phyloP scores from a whole-genome alignment of 2,113 vertebrate species.

The Strigops habroptila region DNA sequence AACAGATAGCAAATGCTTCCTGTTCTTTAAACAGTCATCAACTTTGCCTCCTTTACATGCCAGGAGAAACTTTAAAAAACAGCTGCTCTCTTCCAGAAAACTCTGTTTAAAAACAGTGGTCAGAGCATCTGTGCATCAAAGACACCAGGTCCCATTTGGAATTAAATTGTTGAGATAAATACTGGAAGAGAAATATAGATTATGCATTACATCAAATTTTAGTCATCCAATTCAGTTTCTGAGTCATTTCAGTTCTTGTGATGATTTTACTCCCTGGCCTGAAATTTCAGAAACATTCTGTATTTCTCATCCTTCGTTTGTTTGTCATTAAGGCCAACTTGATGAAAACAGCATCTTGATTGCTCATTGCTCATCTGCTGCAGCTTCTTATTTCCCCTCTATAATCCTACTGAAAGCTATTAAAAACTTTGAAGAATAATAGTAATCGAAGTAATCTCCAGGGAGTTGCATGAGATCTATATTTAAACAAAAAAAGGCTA shows the following conservation, averaged over 20 bases:
- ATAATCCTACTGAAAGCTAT: background rate
- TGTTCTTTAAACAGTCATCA: background rate
- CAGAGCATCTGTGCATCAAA: background rate
- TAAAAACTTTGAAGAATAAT: background rate
- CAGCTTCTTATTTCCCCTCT: background rate
- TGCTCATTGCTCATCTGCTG: background rate
- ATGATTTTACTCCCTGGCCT: background rate
- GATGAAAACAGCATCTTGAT: background rate
- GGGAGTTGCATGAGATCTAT: background rate
- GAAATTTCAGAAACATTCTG: background rate
- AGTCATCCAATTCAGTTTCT: background rate
- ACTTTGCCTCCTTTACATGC: background rate
- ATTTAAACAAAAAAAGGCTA: background rate
- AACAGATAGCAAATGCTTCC: background rate
- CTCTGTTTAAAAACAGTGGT: background rate
- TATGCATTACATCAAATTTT: background rate
- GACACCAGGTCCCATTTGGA: background rate
- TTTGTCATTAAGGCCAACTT: background rate
- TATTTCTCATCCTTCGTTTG: background rate
- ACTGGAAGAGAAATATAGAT: background rate
- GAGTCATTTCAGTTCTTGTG: background rate
- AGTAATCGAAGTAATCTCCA: background rate
- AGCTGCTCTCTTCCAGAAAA: background rate
- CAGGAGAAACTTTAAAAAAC: background rate
- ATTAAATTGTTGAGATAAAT: background rate